Base-by-base conservation (phyloP, 2,888 invertebrate species). In the Molanna angustata region DNA sequence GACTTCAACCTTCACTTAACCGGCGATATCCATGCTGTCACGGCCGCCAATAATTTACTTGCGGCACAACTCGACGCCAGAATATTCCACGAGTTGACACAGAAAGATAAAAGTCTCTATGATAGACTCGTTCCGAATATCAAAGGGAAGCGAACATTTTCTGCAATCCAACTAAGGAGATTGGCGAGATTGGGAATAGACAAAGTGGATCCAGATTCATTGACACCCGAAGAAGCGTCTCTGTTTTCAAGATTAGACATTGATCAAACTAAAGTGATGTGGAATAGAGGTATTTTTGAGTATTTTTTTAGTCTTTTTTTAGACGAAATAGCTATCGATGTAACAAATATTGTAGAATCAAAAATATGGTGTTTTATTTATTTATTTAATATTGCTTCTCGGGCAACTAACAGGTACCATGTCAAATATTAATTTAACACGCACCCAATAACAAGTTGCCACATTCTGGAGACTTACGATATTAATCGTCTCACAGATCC, bases 1-100 rank as follows among this genome's bases (percentile, higher is more conserved):
- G 98, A 99, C 64, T 98, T 99, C 72, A 99, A 99, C 75, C 81
- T 99, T 1, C 98, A 99, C 70, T 76, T 99, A 61, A 99, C 98
- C 0, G 94, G 97, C 1, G 99, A 99, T 68, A 97, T 98, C 64
- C 99, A 99, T 71, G 99, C 99, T 0, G 90, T 99, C n/a, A 88
- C 93, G 0, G 96, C 95, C 0, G 97, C 98, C 4, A 95, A 98
- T 73, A 99, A 99, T 73, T 78, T 99, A 9, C 76, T 98, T n/a
- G 94, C 98, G 0, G 98, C 99, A 0, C 97, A 97, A 67, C 82
- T 99, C 67, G 99, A 99, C 67, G 91, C 97, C 0, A 78, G 98
- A 61, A 92, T 95, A 66, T 98, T 97, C 76, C 99, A 99, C 69
- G 99, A 99, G 73, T 77, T 85, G 2, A 97, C 97, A 0, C 98